Conservation (phyloP, 1,140 invertebrate species). For the Diachasmimorpha longicaudata region DNA sequence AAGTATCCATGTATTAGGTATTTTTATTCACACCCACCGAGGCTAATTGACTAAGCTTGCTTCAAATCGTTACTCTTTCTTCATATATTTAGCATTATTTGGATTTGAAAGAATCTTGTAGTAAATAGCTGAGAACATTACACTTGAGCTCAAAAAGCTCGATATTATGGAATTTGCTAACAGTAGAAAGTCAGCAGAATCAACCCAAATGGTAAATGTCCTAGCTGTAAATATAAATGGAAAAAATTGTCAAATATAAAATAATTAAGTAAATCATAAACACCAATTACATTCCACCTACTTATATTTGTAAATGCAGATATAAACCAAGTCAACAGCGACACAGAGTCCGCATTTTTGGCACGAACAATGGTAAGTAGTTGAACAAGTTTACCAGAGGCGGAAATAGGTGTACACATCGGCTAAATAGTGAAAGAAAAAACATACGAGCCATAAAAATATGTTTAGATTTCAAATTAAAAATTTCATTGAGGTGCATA, state of each 20-base stretch:
- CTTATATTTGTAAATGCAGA: constrained; percentile 72
- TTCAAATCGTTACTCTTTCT: no score
- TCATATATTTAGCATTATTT: constrained; percentile 11
- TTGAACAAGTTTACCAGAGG: constrained; percentile 73
- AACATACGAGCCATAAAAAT: no score
- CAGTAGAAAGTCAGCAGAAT: constrained; percentile 60
- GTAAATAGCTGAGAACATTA: constrained; percentile 55
- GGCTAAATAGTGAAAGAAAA: constrained; percentile 35
- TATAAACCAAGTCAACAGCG: constrained; percentile 72
- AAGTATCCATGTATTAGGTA: no score
- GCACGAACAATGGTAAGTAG: constrained; percentile 68
- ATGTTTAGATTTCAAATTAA: no score
- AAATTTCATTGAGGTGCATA: no score
- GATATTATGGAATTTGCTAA: constrained; percentile 60
- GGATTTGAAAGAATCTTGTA: constrained; percentile 43
- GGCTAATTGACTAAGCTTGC: no score
- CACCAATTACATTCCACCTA: constrained; percentile 56
- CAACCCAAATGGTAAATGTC: constrained; percentile 63
- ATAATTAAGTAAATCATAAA: not conserved
- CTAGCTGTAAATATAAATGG: constrained; percentile 48
- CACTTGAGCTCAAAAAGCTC: constrained; percentile 52
- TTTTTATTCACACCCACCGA: no score
- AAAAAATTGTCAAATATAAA: not conserved
- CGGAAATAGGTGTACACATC: constrained; percentile 72
- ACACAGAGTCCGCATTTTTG: constrained; percentile 70